Evolutionary conservation across 2,888 invertebrate genomes (phyloP).

Genomic region (Cristatella mucedo): DNA sequence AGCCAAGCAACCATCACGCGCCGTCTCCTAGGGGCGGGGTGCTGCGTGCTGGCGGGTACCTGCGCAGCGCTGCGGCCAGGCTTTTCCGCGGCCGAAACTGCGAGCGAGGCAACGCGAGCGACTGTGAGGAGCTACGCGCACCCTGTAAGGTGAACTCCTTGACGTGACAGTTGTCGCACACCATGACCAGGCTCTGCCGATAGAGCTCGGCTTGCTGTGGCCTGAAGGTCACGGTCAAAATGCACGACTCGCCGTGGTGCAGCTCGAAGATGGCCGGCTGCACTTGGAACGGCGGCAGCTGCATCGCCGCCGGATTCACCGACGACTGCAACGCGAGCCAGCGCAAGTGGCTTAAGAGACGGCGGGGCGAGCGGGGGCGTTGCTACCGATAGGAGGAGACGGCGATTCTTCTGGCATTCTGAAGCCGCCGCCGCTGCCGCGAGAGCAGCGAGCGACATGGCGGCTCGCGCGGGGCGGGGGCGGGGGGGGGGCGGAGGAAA

Average conservation of each 20-base stretch:
- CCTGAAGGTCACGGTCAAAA: constrained; percentile 31
- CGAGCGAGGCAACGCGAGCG: too few species aligned
- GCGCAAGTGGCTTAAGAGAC: not conserved
- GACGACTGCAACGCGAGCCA: constrained; percentile 6
- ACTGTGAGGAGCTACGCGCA: constrained; percentile 11
- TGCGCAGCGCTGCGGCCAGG: too few species aligned
- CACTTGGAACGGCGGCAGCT: constrained; percentile 30
- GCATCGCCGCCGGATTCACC: constrained; percentile 18
- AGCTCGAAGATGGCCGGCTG: constrained; percentile 34
- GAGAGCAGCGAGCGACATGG: too few species aligned
- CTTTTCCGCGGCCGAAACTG: too few species aligned
- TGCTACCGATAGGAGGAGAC: too few species aligned
- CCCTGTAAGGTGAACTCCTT: constrained; percentile 29
- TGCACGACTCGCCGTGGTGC: constrained; percentile 18
- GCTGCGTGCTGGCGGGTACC: too few species aligned
- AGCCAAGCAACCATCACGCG: too few species aligned
- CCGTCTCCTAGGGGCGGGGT: too few species aligned
- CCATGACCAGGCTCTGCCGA: constrained; percentile 25
- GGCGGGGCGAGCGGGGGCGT: not conserved
- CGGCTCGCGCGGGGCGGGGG: too few species aligned
- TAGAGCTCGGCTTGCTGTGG: constrained; percentile 22
- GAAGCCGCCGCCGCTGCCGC: too few species aligned
- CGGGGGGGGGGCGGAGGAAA: too few species aligned
- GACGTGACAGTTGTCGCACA: constrained; percentile 38
- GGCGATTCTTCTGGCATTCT: too few species aligned